Base-by-base conservation (phyloP, 2,113 vertebrate genomes). In the Campylorhamphus procurvoides region DNA sequence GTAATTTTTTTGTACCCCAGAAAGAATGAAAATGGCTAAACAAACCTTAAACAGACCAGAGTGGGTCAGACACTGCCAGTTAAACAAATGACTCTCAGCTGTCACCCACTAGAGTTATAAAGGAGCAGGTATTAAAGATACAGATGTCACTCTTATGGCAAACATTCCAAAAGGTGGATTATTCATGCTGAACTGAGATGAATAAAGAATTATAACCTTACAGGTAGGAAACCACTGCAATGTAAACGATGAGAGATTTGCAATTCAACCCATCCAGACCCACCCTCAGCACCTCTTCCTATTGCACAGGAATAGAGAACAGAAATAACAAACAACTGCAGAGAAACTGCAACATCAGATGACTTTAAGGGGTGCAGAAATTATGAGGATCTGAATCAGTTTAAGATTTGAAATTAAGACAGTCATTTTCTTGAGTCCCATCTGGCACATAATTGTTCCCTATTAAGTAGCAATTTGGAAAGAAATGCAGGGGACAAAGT, bases 401-500 rank as follows among this genome's bases (percentile, higher is more conserved):
- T 89, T 75, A 56, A 90, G 84, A 67, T 40, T 25, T 78, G 62
- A 95, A 90, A 95, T 92, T 15, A n/a, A 92, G 72, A 87, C 24
- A 69, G 58, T 73, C 1, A 10, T 73, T 90, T 73, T 60, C 73
- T 47, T 44, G 42, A 39, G 37, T 89, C 67, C 74, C 59, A 63
- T 76, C 76, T 89, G 79, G 94, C 78, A 91, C 67, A 78, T 52
- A 84, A 87, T 78, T 44, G 75, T 47, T 69, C 87, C 89, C 37
- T 80, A 78, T 75, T 85, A 62, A 68, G 69, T 39, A 96, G 73
- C n/a, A 78, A 90, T 95, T 95, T 96, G 86, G 85, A 96, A 88
- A 86, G 76, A 83, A 86, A 94, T 29, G 62, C 47, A 68, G 47
- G 76, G 92, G 77, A 0, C 60, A 55, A 93, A 92, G 71, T 93